Evolutionary conservation across 2,888 invertebrate genomes (phyloP).

Genomic region (Callyntrura sp.): DNA sequence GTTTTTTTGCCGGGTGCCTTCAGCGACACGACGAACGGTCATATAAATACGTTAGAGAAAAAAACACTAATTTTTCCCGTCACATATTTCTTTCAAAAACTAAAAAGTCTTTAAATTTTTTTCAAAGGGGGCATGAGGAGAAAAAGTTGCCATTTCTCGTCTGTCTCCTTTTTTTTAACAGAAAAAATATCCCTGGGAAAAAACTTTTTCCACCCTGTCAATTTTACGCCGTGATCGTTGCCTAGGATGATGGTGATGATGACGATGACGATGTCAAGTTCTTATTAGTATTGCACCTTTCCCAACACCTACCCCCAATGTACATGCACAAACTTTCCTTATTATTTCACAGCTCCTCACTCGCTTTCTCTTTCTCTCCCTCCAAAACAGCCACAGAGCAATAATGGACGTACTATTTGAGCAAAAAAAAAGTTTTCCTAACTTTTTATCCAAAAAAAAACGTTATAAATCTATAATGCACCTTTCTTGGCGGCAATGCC

Average conservation of each 20-base stretch:
- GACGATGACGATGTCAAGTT: conserved; percentile 4
- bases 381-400: neutral
- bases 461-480: conserved; percentile 61
- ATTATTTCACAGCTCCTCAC: neutral
- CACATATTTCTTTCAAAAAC: too few species aligned
- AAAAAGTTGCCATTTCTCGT: neutral
- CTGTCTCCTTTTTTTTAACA: neutral
- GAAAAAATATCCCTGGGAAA: neutral
- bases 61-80: too few species aligned
- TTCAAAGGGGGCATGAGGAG: too few species aligned
- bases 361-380: neutral
- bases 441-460: conserved; percentile 25
- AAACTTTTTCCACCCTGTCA: conserved; percentile 39
- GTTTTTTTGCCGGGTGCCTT: too few species aligned
- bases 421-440: conserved; percentile 17
- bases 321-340: too few species aligned
- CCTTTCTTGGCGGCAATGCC: neutral
- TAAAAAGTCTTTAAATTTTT: too few species aligned
- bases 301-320: neutral
- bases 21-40: too few species aligned
- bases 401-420: too few species aligned
- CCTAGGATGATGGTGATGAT: conserved; percentile 4
- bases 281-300: conserved; percentile 49
- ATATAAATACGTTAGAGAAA: too few species aligned
- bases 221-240: conserved; percentile 1